These are phyloP conservation scores for Melipona quadrifasciata DNA, from an alignment of 1,140 invertebrate genomes.

Conservation along the genomic window DNA sequence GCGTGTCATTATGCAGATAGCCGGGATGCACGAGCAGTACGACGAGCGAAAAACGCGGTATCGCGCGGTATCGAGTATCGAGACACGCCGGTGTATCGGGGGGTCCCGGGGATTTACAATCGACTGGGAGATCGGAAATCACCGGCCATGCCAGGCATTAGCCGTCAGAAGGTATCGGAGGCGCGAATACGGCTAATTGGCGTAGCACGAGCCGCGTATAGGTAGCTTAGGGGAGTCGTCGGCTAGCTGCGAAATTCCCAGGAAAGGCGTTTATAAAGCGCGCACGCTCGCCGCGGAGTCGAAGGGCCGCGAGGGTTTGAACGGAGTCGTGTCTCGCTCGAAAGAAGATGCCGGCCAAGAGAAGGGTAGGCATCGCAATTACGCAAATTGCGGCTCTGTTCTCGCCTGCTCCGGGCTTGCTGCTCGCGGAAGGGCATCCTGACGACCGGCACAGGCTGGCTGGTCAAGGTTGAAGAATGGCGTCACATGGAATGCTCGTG, in stretches of 20 bases:
- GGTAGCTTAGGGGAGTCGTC: conserved; percentile 44
- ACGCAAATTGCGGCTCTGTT: conserved; percentile 80
- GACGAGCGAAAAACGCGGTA: conserved; percentile 19
- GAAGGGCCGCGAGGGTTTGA: conserved; percentile 53
- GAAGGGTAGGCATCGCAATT: conserved; percentile 74
- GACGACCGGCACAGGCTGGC: conserved; percentile 43
- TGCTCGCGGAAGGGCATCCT: conserved; percentile 65
- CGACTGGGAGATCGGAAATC: conserved; percentile 55
- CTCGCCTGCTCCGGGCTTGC: conserved; percentile 74
- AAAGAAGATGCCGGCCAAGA: conserved; percentile 45
- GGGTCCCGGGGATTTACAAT: conserved; percentile 31
- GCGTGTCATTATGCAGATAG: conserved; percentile 59
- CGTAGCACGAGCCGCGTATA: conserved; percentile 55
- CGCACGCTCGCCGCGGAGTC: conserved; percentile 20
- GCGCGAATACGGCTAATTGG: conserved; percentile 65
- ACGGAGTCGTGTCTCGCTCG: conserved; percentile 32
- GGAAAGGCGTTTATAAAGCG: conserved; percentile 66
- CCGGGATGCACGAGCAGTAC: conserved; percentile 30
- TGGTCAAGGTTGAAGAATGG: conserved; percentile 31
- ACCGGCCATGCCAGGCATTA: conserved; percentile 29
- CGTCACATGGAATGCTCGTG: conserved; percentile 38
- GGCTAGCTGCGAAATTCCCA: conserved; percentile 64
- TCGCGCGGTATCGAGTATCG: conserved; percentile 15
- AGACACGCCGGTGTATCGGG: neutral
- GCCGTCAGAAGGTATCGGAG: conserved; percentile 31